Base-by-base conservation (phyloP, 2,113 vertebrate genomes). In the Cyprinodon variegatus region DNA sequence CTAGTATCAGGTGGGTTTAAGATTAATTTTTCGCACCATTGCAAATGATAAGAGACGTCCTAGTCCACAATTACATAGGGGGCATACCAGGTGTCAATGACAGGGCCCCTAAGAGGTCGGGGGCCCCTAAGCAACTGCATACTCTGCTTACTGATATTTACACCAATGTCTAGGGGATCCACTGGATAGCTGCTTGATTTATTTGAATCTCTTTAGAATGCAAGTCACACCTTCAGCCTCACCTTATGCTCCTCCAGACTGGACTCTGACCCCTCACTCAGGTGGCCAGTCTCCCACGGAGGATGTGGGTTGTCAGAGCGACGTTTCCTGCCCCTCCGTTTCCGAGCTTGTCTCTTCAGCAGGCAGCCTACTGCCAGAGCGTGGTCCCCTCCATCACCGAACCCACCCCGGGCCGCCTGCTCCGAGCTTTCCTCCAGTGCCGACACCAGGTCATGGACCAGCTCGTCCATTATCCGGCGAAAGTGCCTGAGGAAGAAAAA, bases 341-440 rank as follows among this genome's bases (percentile, higher is more conserved):
- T 99, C 63, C 98, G 93, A 37, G 97, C 97, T 81, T 99, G 97
- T 9, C 98, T 95, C 87, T 99, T 99, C 37, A 99, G 91, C 82
- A 97, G 94, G 70, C 97, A 98, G 36, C 97, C 96, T 37, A 98
- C 93, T 0, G 94, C 89, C 76, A 94, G 84, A 3, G 97, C 96
- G 36, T 98, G 96, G 85, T 98, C 98, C 5, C 96, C 97, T 0
- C 95, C 96, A 45, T 98, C 97, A 0, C 96, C 96, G 66, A 96
- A 97, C 17, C 96, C 97, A n/a, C 97, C 97, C 8, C 97, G 95
- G 0, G 97, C 97, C 81, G 97, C 97, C 86, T 99, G 98, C 83
- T 99, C 98, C 0, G 98, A 99, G 87, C 97, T 99, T 94, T 99
- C 97, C 91, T 99, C 98, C 90, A 99, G 87, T 2, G 98, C 98